Base-by-base conservation (phyloP, 2,113 vertebrate genomes). In the Gymnogyps californianus region DNA sequence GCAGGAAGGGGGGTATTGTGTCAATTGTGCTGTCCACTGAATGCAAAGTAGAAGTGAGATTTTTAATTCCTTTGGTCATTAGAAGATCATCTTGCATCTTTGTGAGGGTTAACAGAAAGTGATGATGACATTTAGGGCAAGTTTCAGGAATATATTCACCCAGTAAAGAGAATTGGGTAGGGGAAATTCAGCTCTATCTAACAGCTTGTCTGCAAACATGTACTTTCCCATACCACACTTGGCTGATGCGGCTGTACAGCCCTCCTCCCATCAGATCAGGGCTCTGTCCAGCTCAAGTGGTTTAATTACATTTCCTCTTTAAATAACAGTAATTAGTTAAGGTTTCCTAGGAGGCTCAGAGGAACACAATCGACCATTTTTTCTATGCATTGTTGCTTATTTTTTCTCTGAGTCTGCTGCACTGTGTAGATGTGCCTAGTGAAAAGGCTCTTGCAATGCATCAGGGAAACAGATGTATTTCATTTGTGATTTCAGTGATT, bases 401-500 rank as follows among this genome's bases (percentile, higher is more conserved):
- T 96, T 89, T 85, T 67, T 24, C 36, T 62, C 34, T 7, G 49
- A 75, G 57, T 64, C 49, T 95, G 54, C 52, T 91, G 80, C 36
- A 47, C 21, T 49, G 52, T 69, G 61, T 94, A 64, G 66, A 58
- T 89, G 61, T 92, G 78, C 66, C 58, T 87, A 54, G 44, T 76
- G 70, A 72, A 92, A 87, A 93, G 32, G 46, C 69, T 91, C 36
- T 89, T 95, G 69, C 44, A 76, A 16, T 83, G 49, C 81, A 77
- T 79, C 54, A 61, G 84, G 87, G 87, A 96, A 87, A 83, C 61
- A 87, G 77, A 83, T 89, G 83, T 80, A 88, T 91, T 96, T 96
- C 44, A 91, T 95, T 87, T 91, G 83, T 93, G 91, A 92, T 84
- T 94, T 89, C 83, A 58, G 61, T 89, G 40, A 92, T 94, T 96